Evolutionary conservation across 2,797 vertebrate species (phyloP).

Genomic region (Gymnopithys bicolor): DNA sequence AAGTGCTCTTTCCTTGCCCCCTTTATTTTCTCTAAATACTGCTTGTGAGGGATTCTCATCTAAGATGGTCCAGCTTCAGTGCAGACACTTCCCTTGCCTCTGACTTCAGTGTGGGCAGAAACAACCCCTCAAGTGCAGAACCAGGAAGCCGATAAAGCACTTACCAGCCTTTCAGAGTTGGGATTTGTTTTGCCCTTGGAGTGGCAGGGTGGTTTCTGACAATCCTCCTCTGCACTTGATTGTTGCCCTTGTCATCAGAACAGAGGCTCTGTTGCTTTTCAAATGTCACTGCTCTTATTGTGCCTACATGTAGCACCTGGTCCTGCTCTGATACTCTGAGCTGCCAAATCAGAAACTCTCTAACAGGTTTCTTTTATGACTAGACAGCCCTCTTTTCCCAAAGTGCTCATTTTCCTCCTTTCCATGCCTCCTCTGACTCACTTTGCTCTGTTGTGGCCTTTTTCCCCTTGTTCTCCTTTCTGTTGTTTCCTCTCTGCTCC

Average conservation of each 20-base stretch:
- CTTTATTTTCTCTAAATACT: background rate
- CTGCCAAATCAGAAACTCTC: background rate
- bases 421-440: background rate
- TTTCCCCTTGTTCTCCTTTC: background rate
- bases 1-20: background rate
- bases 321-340: background rate
- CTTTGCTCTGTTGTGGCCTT: background rate
- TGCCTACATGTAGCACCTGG: fast-evolving
- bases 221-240: background rate
- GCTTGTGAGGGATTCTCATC: background rate
- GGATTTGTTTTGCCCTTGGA: background rate
- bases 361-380: background rate
- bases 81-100: background rate
- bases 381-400: background rate
- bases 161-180: background rate
- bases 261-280: background rate
- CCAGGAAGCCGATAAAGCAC: background rate
- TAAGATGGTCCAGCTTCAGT: background rate
- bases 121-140: background rate
- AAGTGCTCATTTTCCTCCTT: background rate
- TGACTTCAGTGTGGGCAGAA: background rate
- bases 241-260: background rate
- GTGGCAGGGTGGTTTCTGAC: background rate
- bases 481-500: background rate
- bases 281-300: fast-evolving